A percentile compares a stretch with the other conserved stretches of the same genome.
Conservation (phyloP, 2,888 invertebrate genomes). For the Epistrophe grossulariae region DNA sequence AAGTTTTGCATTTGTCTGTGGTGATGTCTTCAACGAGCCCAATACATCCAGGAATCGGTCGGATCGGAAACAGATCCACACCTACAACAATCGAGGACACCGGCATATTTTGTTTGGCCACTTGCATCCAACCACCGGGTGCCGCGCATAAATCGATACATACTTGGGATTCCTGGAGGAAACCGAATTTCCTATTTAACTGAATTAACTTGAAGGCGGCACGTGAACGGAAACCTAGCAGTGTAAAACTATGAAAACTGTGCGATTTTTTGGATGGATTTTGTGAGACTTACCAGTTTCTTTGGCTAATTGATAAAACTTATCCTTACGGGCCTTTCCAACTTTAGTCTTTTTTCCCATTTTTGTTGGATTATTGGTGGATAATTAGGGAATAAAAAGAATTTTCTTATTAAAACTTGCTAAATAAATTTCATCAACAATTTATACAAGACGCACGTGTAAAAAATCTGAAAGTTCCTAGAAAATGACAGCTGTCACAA, state of each 20-base stretch:
- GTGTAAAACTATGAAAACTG: neutral
- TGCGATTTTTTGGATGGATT: neutral
- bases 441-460: constrained; percentile 57
- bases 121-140: constrained; percentile 99
- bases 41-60: constrained; percentile 94
- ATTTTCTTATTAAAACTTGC: neutral
- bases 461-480: constrained; percentile 6
- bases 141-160: constrained; percentile 99
- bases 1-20: constrained; percentile 94
- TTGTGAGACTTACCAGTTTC: constrained; percentile 93
- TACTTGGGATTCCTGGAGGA: constrained; percentile 97
- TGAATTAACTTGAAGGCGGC: constrained; percentile 99
- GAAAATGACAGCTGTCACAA: constrained; percentile 36
- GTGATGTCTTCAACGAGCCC: constrained; percentile 97
- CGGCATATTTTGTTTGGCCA: constrained; percentile 98
- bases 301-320: constrained; percentile 98
- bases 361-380: constrained; percentile 79
- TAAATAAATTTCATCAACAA: constrained; percentile 55
- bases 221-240: constrained; percentile 95
- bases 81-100: constrained; percentile 97
- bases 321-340: constrained; percentile 99
- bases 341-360: constrained; percentile 98
- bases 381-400: neutral
- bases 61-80: constrained; percentile 98
- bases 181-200: constrained; percentile 97